Evolutionary conservation across 2,888 invertebrate species (phyloP), one percentile per base, ranked within the genome.

Genomic region (Leucophora obtusa): DNA sequence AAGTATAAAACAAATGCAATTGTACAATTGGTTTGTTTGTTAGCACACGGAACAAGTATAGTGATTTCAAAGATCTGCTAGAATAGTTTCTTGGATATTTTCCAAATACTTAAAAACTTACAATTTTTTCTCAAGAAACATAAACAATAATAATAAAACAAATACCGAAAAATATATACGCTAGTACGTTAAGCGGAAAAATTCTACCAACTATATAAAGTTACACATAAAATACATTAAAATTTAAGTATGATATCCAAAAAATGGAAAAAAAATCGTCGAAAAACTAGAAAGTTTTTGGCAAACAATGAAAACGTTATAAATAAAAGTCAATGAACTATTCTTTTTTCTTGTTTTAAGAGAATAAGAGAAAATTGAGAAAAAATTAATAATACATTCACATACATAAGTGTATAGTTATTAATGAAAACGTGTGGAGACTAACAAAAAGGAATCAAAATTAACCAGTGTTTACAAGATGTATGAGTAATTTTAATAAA

Each of bases 241-340:
- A 38, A 14, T 38, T 11, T 38, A 38, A 28, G 28, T 38, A 10
- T 38, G 2, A 11, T 38, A 38, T 47, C n/a, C n/a, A 47, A n/a
- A 10, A 38, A 8, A 35, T 1, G 8, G 8, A 35, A 35, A 11
- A 47, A 47, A 47, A 47, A 47, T n/a, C 6, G n/a, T n/a, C 43
- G 15, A n/a, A 47, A 38, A 38, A 10, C 38, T 38, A 14, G 43
- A 47, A 47, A 47, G 43, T 47, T 47, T n/a, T 47, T 47, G 43
- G 43, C 43, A 47, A 47, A 47, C 43, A 47, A 47, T 47, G 43
- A n/a, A 47, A 47, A 47, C 38, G 38, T 38, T 38, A 38, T 47
- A 47, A 47, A 47, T 47, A 47, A 47, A 47, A 47, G 43, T 47
- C 43, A 47, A n/a, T 47, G 43, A 47, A 47, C 43, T 47, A n/a